Conservation (phyloP, 2,113 vertebrate genomes). For the Sceloporus undulatus region DNA sequence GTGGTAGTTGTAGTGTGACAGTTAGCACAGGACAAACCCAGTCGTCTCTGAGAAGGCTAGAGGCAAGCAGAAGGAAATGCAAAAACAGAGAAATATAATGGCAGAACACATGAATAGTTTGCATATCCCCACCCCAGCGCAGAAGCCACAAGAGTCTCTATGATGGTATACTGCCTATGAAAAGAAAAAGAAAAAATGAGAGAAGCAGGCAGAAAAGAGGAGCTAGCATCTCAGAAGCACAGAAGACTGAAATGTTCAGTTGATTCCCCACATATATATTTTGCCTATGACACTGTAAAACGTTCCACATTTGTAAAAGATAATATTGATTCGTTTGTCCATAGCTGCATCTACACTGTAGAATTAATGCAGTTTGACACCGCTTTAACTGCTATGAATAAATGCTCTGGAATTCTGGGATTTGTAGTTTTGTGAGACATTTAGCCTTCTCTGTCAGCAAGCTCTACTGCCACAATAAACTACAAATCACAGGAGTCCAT, state of each 20-base stretch:
- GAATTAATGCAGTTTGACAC: no score
- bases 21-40: conserved; percentile 96
- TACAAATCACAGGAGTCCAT: no score
- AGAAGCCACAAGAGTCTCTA: background rate
- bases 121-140: background rate
- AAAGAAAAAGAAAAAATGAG: background rate
- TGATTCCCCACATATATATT: background rate
- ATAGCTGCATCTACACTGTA: no score
- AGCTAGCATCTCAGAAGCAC: background rate
- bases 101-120: background rate
- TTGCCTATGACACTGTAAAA: background rate
- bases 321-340: background rate
- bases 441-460: no score
- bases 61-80: conserved; percentile 47
- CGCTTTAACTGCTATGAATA: no score
- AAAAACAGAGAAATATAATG: background rate
- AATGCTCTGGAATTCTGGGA: no score
- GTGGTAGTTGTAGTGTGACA: conserved; percentile 98
- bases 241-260: background rate
- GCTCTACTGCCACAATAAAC: no score
- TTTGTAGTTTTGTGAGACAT: no score
- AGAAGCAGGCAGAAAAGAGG: background rate
- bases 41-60: conserved; percentile 93
- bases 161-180: background rate
- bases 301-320: background rate